Base-by-base conservation (phyloP, 1,140 invertebrate genomes). In the Brachionus sp. region DNA sequence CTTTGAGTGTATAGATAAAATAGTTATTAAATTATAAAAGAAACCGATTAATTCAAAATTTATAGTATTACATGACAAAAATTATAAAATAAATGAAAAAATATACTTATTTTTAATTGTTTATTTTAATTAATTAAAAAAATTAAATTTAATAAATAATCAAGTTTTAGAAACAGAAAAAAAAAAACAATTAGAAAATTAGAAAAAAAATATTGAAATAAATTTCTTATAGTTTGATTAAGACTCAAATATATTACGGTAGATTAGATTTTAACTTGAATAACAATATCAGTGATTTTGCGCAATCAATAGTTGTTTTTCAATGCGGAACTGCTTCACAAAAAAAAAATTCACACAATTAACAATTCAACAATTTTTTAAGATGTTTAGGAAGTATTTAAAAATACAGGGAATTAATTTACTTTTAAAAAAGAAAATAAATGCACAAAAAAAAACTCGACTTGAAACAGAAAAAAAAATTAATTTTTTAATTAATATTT, bases 71-170 rank as follows among this genome's bases (percentile, higher is more conserved):
- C 29, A 29, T 29, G 29, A 2, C 1, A 29, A 29, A 29, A 29
- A 29, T 29, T 29, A 3, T 3, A 29, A 29, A 29, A 29, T 29
- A 29, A 29, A 29, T 42, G 1, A 42, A 57, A 57, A 57, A 23
- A 57, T 19, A 23, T n/a, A 5, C 0, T 57, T 7, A 57, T 57
- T 57, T 57, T 57, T 57, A 5, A 57, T 9, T 19, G 5, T 57
- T 57, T 57, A 57, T 57, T 57, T 57, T 57, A 57, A 57, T 57
- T 57, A 57, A 57, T 57, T 57, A 57, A 57, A 57, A 57, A 57
- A 57, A 57, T 23, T 57, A 57, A 57, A 57, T 57, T 57, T 57
- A 57, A 57, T 57, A 57, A 57, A 57, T 57, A 57, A 57, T 57
- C 50, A 57, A 57, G 50, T 57, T 57, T 57, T 57, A 19, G 50